Evolutionary conservation across 2,797 vertebrate species (phyloP).

Genomic region (Melopsittacus undulatus): DNA sequence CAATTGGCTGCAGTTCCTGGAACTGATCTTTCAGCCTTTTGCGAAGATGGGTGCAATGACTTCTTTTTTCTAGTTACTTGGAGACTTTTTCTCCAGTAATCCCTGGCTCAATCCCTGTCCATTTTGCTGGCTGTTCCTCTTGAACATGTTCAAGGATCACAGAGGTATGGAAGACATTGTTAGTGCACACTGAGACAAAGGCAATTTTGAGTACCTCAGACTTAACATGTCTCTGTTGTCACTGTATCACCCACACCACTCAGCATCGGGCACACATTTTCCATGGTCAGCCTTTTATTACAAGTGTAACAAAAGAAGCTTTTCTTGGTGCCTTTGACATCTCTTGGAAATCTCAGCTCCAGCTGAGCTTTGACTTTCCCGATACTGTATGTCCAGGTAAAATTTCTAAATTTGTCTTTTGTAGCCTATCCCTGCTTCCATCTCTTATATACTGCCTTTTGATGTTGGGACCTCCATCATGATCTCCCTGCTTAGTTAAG

Average conservation of each 20-base stretch:
- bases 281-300: not conserved
- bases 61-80: not conserved
- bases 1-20: not conserved
- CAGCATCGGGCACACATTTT: not conserved
- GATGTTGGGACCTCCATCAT: not conserved
- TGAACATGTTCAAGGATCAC: not conserved
- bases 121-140: not conserved
- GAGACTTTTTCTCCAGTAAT: not conserved
- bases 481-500: not conserved
- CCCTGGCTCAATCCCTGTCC: not conserved
- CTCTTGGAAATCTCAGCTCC: not conserved
- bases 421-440: not conserved
- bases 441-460: not conserved
- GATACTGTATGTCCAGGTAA: not conserved
- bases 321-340: not conserved
- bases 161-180: not conserved
- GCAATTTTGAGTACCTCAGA: not conserved
- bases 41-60: not conserved
- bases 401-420: not conserved
- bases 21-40: not conserved
- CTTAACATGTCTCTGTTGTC: not conserved
- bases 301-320: not conserved
- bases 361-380: not conserved
- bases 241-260: not conserved
- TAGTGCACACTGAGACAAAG: not conserved